phyloP scores from a whole-genome alignment of 2,797 vertebrate species.

The Macropus fuliginosus region DNA sequence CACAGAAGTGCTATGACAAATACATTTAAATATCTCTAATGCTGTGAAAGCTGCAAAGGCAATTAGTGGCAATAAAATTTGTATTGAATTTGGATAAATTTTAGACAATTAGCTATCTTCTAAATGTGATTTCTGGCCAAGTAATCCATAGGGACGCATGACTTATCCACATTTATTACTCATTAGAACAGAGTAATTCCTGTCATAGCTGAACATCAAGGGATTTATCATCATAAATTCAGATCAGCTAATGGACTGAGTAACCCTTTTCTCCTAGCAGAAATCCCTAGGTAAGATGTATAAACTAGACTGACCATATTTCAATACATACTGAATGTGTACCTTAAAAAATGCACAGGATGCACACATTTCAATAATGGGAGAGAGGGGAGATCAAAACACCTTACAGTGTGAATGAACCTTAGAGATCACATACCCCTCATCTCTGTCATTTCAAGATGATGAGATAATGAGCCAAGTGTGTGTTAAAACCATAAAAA shows the following conservation, averaged over 20 bases:
- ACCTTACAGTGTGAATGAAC: neutral
- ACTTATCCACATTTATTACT: constrained; percentile 89
- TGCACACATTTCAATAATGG: neutral
- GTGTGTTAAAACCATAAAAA: neutral
- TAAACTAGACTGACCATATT: constrained; percentile 82
- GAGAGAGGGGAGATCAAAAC: neutral
- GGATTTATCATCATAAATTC: constrained; percentile 90
- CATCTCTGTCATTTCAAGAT: neutral
- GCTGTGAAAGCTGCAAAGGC: constrained; percentile 85
- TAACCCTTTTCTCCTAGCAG: constrained; percentile 82
- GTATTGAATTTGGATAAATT: constrained; percentile 91
- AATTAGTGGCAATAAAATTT: constrained; percentile 89
- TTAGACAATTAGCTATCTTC: constrained; percentile 89
- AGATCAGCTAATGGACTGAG: constrained; percentile 87
- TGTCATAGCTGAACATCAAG: constrained; percentile 88
- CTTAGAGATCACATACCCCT: neutral
- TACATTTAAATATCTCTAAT: constrained; percentile 83
- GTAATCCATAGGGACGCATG: constrained; percentile 87
- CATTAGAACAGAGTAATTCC: constrained; percentile 90
- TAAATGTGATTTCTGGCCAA: constrained; percentile 89
- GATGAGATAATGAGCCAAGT: neutral
- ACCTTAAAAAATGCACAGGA: neutral
- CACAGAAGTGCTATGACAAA: constrained; percentile 79
- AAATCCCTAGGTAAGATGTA: constrained; percentile 82
- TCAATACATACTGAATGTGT: constrained; percentile 36